phyloP scores from a whole-genome alignment of 2,797 vertebrate species.

The Hydrocynus forskahlii region DNA sequence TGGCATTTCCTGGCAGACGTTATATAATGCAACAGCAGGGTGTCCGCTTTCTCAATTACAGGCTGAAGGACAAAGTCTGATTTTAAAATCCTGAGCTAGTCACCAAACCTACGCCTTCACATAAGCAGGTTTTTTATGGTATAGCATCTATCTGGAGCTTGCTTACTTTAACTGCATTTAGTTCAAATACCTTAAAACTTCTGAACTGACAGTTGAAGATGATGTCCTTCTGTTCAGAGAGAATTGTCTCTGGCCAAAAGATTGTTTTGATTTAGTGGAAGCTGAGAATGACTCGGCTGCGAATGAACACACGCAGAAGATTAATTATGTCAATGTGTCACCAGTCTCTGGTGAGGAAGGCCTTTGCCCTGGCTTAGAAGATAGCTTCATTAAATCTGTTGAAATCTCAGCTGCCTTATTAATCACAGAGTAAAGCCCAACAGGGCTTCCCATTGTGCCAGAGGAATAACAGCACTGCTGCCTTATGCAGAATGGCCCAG shows the following conservation, averaged over 20 bases:
- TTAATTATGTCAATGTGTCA: neutral
- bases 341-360: neutral
- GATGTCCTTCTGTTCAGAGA: too few relatives aligned
- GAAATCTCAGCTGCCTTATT: conserved; percentile 16
- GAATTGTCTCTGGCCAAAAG: neutral
- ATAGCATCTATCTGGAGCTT: neutral
- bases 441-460: neutral
- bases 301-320: conserved; percentile 18
- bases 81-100: neutral
- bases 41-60: neutral
- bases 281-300: neutral
- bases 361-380: conserved; percentile 15
- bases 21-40: neutral
- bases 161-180: neutral
- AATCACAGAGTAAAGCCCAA: conserved; percentile 7
- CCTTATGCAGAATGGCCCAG: neutral
- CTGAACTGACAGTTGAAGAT: neutral
- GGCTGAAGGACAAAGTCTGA: neutral
- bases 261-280: conserved; percentile 3
- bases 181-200: neutral
- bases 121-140: neutral
- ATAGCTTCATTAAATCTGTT: conserved; percentile 25
- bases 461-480: neutral
- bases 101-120: too few relatives aligned
- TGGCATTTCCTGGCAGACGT: neutral